Conservation (phyloP, 1,140 invertebrate species). For the Antheraea mylitta region DNA sequence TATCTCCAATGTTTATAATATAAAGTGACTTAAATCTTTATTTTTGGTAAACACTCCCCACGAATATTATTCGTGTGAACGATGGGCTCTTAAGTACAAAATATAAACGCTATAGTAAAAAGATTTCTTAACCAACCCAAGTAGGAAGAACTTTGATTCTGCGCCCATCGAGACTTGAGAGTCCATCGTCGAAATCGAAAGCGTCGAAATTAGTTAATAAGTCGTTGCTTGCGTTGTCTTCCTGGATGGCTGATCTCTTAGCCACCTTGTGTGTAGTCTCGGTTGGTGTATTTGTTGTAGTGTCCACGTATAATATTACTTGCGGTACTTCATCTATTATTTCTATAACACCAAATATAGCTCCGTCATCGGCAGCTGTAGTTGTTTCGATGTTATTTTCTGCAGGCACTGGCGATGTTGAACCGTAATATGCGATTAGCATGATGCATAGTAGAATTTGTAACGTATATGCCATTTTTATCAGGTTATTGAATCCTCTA, state of each 20-base stretch:
- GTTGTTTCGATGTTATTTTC: slow-evolving; percentile 35
- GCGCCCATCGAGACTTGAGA: slow-evolving; percentile 45
- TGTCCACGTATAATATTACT: slow-evolving; percentile 32
- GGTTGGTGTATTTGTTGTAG: slow-evolving; percentile 28
- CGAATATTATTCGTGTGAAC: neutral
- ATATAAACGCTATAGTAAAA: neutral
- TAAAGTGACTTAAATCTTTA: neutral
- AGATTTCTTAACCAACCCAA: slow-evolving; percentile 42
- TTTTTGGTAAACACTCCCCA: neutral
- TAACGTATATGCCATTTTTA: slow-evolving; percentile 48
- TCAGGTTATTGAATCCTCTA: slow-evolving; percentile 21
- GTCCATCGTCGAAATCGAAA: slow-evolving; percentile 37
- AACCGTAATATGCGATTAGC: slow-evolving; percentile 19
- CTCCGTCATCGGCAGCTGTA: slow-evolving; percentile 28
- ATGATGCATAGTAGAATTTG: slow-evolving; percentile 45
- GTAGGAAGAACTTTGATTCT: slow-evolving; percentile 65
- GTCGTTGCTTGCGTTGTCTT: slow-evolving; percentile 50
- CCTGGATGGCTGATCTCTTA: slow-evolving; percentile 49
- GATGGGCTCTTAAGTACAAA: neutral
- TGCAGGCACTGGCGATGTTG: slow-evolving; percentile 35
- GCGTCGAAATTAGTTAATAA: slow-evolving; percentile 49
- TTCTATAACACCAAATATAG: slow-evolving; percentile 37
- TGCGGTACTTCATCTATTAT: slow-evolving; percentile 48
- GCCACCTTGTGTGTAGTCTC: slow-evolving; percentile 41
- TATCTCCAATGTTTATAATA: neutral